Base-by-base conservation (phyloP, 2,797 vertebrate species). In the Meda fulgida region DNA sequence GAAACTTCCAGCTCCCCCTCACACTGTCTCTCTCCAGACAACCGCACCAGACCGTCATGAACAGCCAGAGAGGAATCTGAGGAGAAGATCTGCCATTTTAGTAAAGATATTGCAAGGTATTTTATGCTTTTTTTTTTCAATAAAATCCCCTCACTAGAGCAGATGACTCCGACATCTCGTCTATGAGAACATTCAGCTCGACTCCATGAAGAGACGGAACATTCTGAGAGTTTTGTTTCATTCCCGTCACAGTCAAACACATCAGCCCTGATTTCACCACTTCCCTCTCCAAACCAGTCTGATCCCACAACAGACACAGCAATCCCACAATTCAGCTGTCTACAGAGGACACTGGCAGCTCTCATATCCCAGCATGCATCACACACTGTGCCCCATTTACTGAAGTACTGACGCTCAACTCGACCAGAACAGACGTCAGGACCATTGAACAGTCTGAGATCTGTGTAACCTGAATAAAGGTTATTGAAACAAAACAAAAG, bases 331-430 rank as follows among this genome's bases (percentile, higher is more conserved):
- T 63, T 29, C 58, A 63, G 4, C 80, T 89, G 85, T 58, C 66
- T 48, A 53, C 89, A 88, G 69, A 86, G 51, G 13, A 88, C 86
- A 34, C 40, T 80, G 53, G 85, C 83, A 40, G 80, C 89, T 55
- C 36, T 80, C 75, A 87, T 78, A 60, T 85, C n/a, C 58, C 58
- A 63, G 78, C 75, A 71, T 65, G 36, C 72, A 82, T 83, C 86
- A 82, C 87, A 89, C 58, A 87, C 78, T 67, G 85, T 63, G 1
- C 84, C 85, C 89, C 85, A 89, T 8, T 84, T 19, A n/a, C 8
- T 70, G 14, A 63, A 1, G 19, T 51, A 85, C 38, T 2, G 51
- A 80, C 1, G 18, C 26, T 67, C 40, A 0, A 80, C 78, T 34
- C 40, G 7, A 8, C 78, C 78, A 66, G 60, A 65, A n/a, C 78